Base-by-base conservation (phyloP, 2,888 invertebrate species). In the Euspilapteryx auroguttella region DNA sequence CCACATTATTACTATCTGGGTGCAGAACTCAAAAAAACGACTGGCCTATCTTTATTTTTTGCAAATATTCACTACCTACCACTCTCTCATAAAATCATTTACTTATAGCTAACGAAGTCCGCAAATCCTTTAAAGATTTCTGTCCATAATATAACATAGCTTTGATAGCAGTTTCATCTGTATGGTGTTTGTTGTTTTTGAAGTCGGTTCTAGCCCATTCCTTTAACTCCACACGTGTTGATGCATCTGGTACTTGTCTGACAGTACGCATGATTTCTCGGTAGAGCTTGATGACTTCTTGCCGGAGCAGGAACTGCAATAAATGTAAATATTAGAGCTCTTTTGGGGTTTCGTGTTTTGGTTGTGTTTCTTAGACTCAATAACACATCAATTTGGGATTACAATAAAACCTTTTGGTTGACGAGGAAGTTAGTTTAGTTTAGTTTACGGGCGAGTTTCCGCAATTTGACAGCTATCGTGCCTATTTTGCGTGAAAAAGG, bases 121-220 rank as follows among this genome's bases (percentile, higher is more conserved):
- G 69, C 25, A 89, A 65, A 61, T 89, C 85, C 27, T 78, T 81
- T 21, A 89, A 63, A 21, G 84, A 84, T 38, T 84, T 81, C 42
- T 80, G 79, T 8, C 88, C 89, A 49, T 86, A 79, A 33, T 81
- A 76, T n/a, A 89, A 49, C 50, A 85, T 65, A 49, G 83, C 80
- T 62, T 87, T 88, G 10, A 89, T 87, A 1, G 81, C 64, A 2
- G 83, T 75, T 64, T 89, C 88, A 44, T 91, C 89, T 2, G 76
- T 80, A 34, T 86, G 80, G 37, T 85, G 65, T 45, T 79, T 82
- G 52, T 91, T 87, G 3, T 69, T 79, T 39, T 79, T 81, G 47
- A 92, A 92, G 49, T 91, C 91, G 10, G 78, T 54, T 30, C 85
- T 73, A 0, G 85, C 84, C 90, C 91, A 92, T 25, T 82, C 76